These are phyloP conservation scores for Athene cunicularia DNA, from an alignment of 2,113 vertebrate species.

Conservation along the genomic window DNA sequence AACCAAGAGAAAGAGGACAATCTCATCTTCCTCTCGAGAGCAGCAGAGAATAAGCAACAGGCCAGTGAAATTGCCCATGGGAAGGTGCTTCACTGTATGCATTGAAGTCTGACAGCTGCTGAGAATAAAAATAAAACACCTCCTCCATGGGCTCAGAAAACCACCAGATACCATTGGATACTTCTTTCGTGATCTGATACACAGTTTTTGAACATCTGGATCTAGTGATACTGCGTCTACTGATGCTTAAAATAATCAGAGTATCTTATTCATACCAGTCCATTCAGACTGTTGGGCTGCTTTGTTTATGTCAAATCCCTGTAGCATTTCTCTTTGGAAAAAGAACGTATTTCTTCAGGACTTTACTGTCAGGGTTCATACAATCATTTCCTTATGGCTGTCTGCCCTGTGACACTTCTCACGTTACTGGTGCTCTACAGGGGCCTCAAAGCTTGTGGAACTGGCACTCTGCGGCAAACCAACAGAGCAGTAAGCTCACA, in stretches of 20 bases:
- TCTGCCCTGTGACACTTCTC: neutral
- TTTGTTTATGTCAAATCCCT: neutral
- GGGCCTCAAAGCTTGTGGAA: neutral
- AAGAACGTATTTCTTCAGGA: neutral
- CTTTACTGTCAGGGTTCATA: neutral
- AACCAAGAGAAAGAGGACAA: neutral
- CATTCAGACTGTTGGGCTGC: neutral
- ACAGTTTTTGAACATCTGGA: neutral
- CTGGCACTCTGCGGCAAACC: neutral
- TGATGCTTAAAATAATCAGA: neutral
- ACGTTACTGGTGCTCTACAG: neutral
- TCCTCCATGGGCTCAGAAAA: neutral
- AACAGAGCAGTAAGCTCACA: neutral
- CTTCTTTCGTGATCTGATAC: neutral
- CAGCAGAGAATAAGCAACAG: conserved; percentile 6
- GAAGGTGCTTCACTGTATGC: neutral
- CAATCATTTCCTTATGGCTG: neutral
- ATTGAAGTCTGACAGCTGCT: neutral
- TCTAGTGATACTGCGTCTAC: neutral
- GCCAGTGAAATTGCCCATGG: neutral
- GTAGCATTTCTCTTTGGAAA: neutral
- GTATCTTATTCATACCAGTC: neutral
- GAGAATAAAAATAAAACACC: neutral
- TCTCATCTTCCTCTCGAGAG: neutral
- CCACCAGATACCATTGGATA: fast-evolving